phyloP scores from a whole-genome alignment of 1,140 invertebrate genomes.

The Cataglyphis hispanica region DNA sequence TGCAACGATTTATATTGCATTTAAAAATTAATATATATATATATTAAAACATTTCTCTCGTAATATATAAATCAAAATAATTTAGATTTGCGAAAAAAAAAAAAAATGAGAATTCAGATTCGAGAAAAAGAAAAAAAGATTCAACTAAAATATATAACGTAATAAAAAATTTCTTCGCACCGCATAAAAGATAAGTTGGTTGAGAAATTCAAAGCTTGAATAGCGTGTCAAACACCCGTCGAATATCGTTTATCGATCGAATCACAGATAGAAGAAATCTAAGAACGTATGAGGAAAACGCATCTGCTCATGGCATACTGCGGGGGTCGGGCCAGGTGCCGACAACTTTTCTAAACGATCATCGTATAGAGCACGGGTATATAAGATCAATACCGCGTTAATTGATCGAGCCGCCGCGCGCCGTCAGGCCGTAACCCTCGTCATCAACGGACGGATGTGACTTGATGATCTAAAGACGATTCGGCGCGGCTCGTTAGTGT shows the following conservation, averaged over 20 bases:
- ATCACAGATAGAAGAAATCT: conserved; percentile 64
- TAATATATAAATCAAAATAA: background rate
- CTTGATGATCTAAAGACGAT: conserved; percentile 56
- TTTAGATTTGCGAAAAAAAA: background rate
- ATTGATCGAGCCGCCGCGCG: conserved; percentile 72
- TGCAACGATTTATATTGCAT: background rate
- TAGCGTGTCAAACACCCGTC: conserved; percentile 34
- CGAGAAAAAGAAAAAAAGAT: no score
- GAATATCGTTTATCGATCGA: conserved; percentile 60
- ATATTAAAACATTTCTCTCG: background rate
- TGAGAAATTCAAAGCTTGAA: conserved; percentile 13
- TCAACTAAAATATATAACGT: no score
- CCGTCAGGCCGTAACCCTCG: conserved; percentile 58
- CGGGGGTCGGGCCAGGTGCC: conserved; percentile 82
- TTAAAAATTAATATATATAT: background rate
- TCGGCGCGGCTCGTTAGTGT: conserved; percentile 60
- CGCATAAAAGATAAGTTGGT: background rate
- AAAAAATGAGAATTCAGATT: no score
- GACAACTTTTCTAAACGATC: conserved; percentile 75
- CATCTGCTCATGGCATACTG: conserved; percentile 73
- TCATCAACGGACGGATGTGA: conserved; percentile 61
- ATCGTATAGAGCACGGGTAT: conserved; percentile 60
- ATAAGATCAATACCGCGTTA: conserved; percentile 73
- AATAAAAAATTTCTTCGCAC: background rate
- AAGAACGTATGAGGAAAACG: conserved; percentile 56